Evolutionary conservation across 2,113 vertebrate species (phyloP), one percentile per base, ranked within the genome.

Genomic region (Centropus unirufus): DNA sequence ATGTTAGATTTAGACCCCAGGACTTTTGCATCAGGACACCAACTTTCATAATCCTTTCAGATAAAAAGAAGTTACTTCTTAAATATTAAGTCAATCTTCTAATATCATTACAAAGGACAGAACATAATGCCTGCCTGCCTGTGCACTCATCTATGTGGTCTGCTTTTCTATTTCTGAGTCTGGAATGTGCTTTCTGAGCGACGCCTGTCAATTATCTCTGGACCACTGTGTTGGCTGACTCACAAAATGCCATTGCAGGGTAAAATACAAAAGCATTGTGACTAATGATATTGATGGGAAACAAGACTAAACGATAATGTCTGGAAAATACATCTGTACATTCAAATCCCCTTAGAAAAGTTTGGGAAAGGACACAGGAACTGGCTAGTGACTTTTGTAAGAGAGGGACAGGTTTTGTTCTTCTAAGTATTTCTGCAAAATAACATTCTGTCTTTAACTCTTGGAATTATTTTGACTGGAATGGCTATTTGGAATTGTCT

Each of bases 281-380:
- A 90, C 62, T 95, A 96, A 95, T 85, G 68, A 21, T 27, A 92
- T 78, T 95, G 84, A 88, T 90, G 72, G 69, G 89, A 96, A 67
- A 23, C 52, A 54, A 49, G 68, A 62, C 14, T 51, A 57, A 15
- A 69, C 11, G 51, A 49, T 8, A 68, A 23, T 2, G 61, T 22
- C 82, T 93, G 86, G 61, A 54, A 90, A 89, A 77, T 6, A 3
- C 34, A 83, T n/a, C 40, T 9, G 3, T 29, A 7, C n/a, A 3
- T 70, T 74, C 59, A 36, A 59, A 54, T 88, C 23, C 51, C 68
- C 61, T 81, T 3, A 26, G 75, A 58, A 80, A 91, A 49, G 77
- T 76, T 80, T 63, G 47, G 46, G 58, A 8, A 74, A 94, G 88
- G 82, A 61, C 68, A 46, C 23, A 4, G 51, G 32, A 47, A 13